Conservation (phyloP, 1,140 invertebrate species). For the Temnothorax curvispinosus region DNA sequence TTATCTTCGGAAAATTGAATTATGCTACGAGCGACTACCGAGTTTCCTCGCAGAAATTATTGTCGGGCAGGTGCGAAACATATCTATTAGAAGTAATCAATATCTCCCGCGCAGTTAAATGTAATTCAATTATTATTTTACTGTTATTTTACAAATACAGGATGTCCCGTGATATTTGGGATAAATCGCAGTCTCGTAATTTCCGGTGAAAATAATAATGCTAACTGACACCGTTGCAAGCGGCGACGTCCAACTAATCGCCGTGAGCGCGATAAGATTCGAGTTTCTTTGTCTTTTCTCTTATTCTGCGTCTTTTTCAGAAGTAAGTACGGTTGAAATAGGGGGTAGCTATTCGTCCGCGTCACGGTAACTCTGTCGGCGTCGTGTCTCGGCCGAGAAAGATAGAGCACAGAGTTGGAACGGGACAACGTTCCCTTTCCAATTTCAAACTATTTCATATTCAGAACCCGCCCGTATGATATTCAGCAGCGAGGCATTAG, state of each 20-base stretch:
- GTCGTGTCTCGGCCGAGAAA: background rate
- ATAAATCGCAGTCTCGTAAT: background rate
- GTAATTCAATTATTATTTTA: constrained; percentile 33
- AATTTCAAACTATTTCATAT: constrained; percentile 76
- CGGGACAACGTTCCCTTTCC: constrained; percentile 67
- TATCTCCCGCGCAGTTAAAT: background rate
- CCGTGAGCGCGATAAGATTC: background rate
- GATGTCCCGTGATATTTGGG: background rate
- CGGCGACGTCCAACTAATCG: constrained; percentile 11
- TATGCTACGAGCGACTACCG: background rate
- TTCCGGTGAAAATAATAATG: constrained; percentile 11
- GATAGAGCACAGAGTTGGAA: constrained; percentile 57
- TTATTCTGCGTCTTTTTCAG: constrained; percentile 1
- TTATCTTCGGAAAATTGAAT: background rate
- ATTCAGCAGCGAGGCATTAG: constrained; percentile 70
- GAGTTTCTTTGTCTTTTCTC: background rate
- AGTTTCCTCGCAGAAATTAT: background rate
- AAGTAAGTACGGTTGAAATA: background rate
- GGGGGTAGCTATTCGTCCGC: constrained; percentile 20
- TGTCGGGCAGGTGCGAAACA: background rate
- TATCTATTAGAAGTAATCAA: background rate
- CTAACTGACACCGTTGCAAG: background rate
- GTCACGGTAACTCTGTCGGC: constrained; percentile 1
- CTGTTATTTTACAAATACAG: background rate
- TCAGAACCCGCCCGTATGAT: constrained; percentile 71